phyloP scores from a whole-genome alignment of 2,113 vertebrate genomes.

The Burhinus bistriatus region DNA sequence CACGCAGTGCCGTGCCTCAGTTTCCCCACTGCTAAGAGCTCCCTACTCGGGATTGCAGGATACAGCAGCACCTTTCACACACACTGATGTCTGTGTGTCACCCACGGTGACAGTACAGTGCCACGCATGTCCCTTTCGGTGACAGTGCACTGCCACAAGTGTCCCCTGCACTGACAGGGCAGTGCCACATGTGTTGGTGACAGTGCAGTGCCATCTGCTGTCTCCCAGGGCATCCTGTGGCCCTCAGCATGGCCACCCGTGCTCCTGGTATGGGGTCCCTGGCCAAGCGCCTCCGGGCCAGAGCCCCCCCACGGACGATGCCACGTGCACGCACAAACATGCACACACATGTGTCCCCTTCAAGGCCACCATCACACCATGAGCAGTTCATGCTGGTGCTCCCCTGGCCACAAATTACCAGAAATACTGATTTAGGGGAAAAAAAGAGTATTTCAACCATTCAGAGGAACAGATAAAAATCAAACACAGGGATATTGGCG shows the following conservation, averaged over 20 bases:
- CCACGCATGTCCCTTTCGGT: rapidly evolving
- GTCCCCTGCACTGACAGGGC: neutral
- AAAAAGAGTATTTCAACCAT: neutral
- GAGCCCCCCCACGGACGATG: neutral
- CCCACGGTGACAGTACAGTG: rapidly evolving
- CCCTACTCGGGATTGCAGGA: rapidly evolving
- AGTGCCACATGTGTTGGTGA: neutral
- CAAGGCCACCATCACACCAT: neutral
- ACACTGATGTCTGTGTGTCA: rapidly evolving
- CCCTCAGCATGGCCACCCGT: rapidly evolving
- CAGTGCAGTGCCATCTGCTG: constrained; percentile 61
- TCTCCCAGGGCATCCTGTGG: neutral
- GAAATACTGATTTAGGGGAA: neutral
- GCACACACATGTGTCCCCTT: rapidly evolving
- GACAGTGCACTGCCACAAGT: neutral
- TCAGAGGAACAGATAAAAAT: neutral
- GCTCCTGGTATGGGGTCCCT: neutral
- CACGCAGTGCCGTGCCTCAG: too few species aligned
- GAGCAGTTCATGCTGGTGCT: neutral
- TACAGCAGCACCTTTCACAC: neutral
- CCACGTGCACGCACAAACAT: neutral
- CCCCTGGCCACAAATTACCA: neutral
- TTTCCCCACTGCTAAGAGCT: neutral
- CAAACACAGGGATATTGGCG: neutral
- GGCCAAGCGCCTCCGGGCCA: rapidly evolving